These are phyloP conservation scores for Zaprionus ornatus DNA, from an alignment of 1,140 invertebrate species.

Conservation along the genomic window DNA sequence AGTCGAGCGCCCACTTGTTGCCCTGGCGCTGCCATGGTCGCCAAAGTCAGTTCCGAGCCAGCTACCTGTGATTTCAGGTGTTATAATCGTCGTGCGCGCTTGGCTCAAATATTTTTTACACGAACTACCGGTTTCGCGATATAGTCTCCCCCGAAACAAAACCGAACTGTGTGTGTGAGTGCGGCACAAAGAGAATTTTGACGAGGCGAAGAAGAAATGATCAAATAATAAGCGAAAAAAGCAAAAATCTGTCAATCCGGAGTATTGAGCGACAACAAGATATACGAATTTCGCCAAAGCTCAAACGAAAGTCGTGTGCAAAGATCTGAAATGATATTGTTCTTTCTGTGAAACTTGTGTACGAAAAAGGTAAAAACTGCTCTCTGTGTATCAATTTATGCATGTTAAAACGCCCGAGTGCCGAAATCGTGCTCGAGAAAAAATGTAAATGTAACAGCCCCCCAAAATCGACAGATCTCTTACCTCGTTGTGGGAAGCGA, in stretches of 20 bases:
- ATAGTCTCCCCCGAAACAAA: neutral
- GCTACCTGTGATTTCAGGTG: conserved; percentile 53
- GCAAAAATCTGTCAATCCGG: conserved; percentile 3
- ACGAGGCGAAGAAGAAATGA: conserved; percentile 11
- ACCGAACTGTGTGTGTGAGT: conserved; percentile 5
- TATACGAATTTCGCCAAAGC: neutral
- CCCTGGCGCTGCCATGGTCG: conserved; percentile 47
- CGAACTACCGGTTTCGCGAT: conserved; percentile 43
- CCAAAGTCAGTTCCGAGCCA: conserved; percentile 50
- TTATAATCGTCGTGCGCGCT: conserved; percentile 48
- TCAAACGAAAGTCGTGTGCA: conserved; percentile 9
- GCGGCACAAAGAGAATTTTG: conserved; percentile 11
- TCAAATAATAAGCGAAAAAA: conserved; percentile 13
- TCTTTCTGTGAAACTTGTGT: conserved; percentile 13
- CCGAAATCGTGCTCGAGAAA: conserved; percentile 7
- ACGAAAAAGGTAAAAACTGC: conserved; percentile 7
- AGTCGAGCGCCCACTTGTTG: conserved; percentile 49
- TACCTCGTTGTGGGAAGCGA: conserved; percentile 5
- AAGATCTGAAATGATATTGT: conserved; percentile 17
- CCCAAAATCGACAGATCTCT: conserved; percentile 6
- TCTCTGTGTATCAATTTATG: conserved; percentile 4
- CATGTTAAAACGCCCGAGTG: conserved; percentile 1
- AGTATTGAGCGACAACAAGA: neutral
- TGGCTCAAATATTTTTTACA: conserved; percentile 38
- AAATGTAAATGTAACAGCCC: neutral